Evolutionary conservation across 1,140 invertebrate species (phyloP), one percentile per base, ranked within the genome.

Genomic region (Sipha flava): DNA sequence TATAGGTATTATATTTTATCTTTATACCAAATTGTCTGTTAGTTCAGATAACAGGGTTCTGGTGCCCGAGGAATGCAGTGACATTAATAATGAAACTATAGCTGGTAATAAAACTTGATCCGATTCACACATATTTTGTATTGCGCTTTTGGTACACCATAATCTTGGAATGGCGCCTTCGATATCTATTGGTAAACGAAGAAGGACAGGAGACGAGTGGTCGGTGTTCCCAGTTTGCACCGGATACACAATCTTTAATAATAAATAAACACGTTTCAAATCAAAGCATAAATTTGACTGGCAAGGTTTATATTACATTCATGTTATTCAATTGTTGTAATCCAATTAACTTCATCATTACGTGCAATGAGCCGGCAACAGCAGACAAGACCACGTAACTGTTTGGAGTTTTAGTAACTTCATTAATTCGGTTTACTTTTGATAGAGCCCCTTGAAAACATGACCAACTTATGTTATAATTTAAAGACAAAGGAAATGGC

Each of bases 151-250:
- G 23, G 88, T 86, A 43, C 86, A 87, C 89, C 89, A 90, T 6
- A 90, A 85, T n/a, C 89, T 83, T 12, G 89, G 89, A 59, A 90
- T 88, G n/a, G 87, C 87, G 12, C 88, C 88, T 82, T 90, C 89
- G 2, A 86, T 87, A 77, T 86, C 87, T 14, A 87, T 86, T 12
- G 89, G 88, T 29, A 90, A 82, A 6, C 85, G 82, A 5, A 88
- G 81, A 31, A 86, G 82, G 4, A 88, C 86, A 21, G 87, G 84
- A 1, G 87, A 83, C 77, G 86, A 86, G 68, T 87, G 85, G 66
- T 85, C 86, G 29, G 86, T 86, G 80, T 88, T 84, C 7, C 84
- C 81, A 1, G 84, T 82, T 40, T 66, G 64, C n/a, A 70, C 52
- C 4, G 73, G 86, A 18, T 89, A 81, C 43, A 86, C 86, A 18